A percentile compares a stretch with the other conserved stretches of the same genome.
These are phyloP conservation scores for Aproaerema taeniolella DNA, from an alignment of 2,888 invertebrate genomes.

Conservation along the genomic window DNA sequence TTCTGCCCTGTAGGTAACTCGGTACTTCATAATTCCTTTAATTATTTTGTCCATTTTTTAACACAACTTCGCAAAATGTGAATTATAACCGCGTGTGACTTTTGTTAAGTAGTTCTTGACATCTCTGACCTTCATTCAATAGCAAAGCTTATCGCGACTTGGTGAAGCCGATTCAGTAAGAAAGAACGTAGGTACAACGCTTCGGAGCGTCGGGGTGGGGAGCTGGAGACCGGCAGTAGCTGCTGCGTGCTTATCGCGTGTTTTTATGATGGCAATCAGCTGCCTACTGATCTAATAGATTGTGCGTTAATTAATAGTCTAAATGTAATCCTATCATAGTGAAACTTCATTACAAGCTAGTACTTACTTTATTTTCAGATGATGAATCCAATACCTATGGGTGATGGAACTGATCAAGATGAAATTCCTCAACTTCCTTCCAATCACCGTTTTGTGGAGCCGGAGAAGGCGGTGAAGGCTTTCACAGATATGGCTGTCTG, in stretches of 20 bases:
- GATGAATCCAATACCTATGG: constrained; percentile 52
- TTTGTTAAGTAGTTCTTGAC: constrained; percentile 43
- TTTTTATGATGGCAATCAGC: no score
- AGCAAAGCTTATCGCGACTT: constrained; percentile 51
- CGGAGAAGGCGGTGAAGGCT: constrained; percentile 80
- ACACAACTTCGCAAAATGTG: constrained; percentile 4
- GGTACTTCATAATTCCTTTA: constrained; percentile 93
- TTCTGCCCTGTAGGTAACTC: constrained; percentile 85
- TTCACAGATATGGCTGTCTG: constrained; percentile 86
- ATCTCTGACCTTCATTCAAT: constrained; percentile 66
- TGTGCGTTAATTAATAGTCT: no score
- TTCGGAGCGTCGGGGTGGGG: no score
- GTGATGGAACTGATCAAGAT: constrained; percentile 43
- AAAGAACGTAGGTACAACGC: constrained; percentile 12
- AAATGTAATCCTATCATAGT: no score
- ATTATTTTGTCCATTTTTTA: constrained; percentile 88
- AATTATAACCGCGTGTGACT: no score
- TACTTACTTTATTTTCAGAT: constrained; percentile 29
- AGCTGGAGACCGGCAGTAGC: not conserved
- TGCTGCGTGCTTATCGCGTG: not conserved
- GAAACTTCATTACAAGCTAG: no score
- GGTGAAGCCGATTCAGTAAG: not conserved
- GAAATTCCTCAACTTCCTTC: constrained; percentile 50
- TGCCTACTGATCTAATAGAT: not conserved
- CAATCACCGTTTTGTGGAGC: constrained; percentile 80